phyloP scores from a whole-genome alignment of 1,140 invertebrate species.

The Stegodyphus mimosarum region DNA sequence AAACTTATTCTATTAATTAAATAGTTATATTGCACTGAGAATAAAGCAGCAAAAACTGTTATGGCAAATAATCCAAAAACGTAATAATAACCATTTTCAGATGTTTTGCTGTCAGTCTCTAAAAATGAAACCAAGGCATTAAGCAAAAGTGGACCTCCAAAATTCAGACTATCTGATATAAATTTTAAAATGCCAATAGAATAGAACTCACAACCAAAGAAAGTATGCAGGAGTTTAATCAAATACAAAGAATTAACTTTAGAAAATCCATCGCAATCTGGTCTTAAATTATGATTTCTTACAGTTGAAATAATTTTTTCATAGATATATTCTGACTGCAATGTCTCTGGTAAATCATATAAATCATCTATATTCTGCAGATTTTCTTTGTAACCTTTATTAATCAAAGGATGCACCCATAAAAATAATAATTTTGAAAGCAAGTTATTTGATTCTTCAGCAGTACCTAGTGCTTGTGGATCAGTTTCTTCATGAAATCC shows the following conservation, averaged over 20 bases:
- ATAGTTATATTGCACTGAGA: constrained; percentile 90
- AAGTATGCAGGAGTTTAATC: constrained; percentile 79
- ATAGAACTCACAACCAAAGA: constrained; percentile 90
- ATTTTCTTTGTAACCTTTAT: constrained; percentile 80
- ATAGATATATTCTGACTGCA: constrained; percentile 71
- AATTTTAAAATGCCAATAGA: constrained; percentile 88
- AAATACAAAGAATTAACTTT: constrained; percentile 71
- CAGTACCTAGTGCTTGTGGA: constrained; percentile 23
- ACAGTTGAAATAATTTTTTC: constrained; percentile 66
- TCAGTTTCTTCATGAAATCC: constrained; percentile 74
- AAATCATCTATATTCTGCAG: constrained; percentile 83
- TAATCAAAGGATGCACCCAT: constrained; percentile 88
- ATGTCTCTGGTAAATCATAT: constrained; percentile 81
- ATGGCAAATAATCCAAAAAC: constrained; percentile 76
- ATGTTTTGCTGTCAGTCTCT: constrained; percentile 76
- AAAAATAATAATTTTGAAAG: constrained; percentile 83
- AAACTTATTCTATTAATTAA: constrained; percentile 84
- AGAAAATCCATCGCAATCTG: constrained; percentile 20
- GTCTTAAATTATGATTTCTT: constrained; percentile 6
- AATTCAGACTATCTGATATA: constrained; percentile 82
- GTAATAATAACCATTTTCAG: constrained; percentile 81
- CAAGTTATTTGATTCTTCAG: constrained; percentile 76
- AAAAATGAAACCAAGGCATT: constrained; percentile 85
- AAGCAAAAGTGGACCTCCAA: constrained; percentile 89
- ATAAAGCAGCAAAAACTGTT: constrained; percentile 76